phyloP scores from a whole-genome alignment of 2,888 invertebrate genomes.

The Pammene fasciana region DNA sequence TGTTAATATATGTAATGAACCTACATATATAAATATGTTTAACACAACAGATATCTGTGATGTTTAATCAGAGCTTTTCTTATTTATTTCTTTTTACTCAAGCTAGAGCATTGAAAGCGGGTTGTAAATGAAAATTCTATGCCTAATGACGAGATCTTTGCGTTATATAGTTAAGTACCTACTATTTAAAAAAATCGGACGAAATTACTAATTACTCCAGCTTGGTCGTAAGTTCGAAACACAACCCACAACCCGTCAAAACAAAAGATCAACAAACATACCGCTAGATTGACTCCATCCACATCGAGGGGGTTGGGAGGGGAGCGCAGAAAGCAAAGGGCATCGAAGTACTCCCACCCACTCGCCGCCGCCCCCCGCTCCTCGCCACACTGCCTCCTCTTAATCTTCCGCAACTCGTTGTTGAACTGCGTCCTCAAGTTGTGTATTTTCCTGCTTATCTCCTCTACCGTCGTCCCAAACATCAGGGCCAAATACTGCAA shows the following conservation, averaged over 20 bases:
- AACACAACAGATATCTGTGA: too few species aligned
- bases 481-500: slow-evolving; percentile 66
- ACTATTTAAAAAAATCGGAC: too few species aligned
- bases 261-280: slow-evolving; percentile 48
- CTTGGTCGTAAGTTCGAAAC: too few species aligned
- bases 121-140: too few species aligned
- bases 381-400: slow-evolving; percentile 56
- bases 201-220: too few species aligned
- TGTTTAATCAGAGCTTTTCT: too few species aligned
- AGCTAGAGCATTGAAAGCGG: too few species aligned
- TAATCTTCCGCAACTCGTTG: slow-evolving; percentile 74
- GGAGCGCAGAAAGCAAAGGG: slow-evolving; percentile 67
- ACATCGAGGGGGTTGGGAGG: slow-evolving; percentile 63
- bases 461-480: slow-evolving; percentile 69
- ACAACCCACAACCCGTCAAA: background rate
- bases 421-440: slow-evolving; percentile 75
- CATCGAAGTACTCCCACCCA: slow-evolving; percentile 76
- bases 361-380: slow-evolving; percentile 54
- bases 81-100: too few species aligned
- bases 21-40: too few species aligned
- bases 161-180: too few species aligned
- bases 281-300: slow-evolving; percentile 73
- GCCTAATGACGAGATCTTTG: too few species aligned
- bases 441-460: slow-evolving; percentile 73
- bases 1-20: too few species aligned